These are phyloP conservation scores for Sericinus montela DNA, from an alignment of 2,888 invertebrate species.

Conservation along the genomic window DNA sequence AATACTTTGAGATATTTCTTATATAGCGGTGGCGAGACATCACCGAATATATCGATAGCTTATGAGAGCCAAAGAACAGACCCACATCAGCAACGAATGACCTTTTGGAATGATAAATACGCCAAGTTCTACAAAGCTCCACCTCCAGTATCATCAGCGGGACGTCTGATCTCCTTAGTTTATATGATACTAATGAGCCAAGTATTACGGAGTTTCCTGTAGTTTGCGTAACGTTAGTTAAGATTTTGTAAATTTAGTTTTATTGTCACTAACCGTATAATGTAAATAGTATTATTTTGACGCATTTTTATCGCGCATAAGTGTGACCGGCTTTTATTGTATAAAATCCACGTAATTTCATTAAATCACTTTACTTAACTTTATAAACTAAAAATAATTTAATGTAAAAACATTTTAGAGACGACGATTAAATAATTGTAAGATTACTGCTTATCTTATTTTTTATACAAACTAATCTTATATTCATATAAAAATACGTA, in stretches of 20 bases:
- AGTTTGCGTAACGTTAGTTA: background rate
- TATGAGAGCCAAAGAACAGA: slow-evolving; percentile 26
- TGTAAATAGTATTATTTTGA: no score
- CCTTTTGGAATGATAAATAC: slow-evolving; percentile 34
- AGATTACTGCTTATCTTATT: no score
- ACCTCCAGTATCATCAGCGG: slow-evolving; percentile 28
- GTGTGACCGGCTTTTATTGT: no score
- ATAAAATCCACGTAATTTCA: no score
- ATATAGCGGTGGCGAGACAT: slow-evolving; percentile 27
- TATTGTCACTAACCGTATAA: background rate
- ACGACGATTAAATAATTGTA: no score
- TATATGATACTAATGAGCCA: slow-evolving; percentile 23
- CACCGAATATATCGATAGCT: slow-evolving; percentile 18
- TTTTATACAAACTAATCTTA: no score
- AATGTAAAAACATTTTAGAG: no score
- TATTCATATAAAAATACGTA: no score
- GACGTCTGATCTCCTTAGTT: slow-evolving; percentile 21
- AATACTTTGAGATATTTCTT: slow-evolving; percentile 11
- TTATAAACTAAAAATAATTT: no score
- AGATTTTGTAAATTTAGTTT: background rate
- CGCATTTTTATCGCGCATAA: no score
- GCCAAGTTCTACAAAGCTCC: slow-evolving; percentile 27
- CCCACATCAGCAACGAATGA: slow-evolving; percentile 32
- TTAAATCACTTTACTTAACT: no score
- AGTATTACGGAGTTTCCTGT: slow-evolving; percentile 20